Conservation (phyloP, 2,888 invertebrate species). For the Drosophila demipolita region DNA sequence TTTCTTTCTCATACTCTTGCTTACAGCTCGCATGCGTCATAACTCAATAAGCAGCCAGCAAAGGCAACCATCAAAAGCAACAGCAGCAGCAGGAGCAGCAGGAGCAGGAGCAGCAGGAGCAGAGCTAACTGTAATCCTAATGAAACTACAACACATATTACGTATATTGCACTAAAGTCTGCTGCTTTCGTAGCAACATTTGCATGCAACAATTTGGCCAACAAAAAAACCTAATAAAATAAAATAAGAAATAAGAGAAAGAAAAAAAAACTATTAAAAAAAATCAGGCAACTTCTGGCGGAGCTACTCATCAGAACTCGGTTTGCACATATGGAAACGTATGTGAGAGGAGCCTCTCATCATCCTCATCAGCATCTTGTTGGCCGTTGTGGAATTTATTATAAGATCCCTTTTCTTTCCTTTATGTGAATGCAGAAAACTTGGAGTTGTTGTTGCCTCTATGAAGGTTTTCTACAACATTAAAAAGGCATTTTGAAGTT, state of each 20-base stretch:
- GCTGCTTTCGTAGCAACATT: slow-evolving; percentile 59
- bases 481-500: slow-evolving; percentile 77
- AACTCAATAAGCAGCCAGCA: slow-evolving; percentile 72
- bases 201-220: slow-evolving; percentile 77
- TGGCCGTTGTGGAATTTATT: slow-evolving; percentile 76
- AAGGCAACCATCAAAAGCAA: slow-evolving; percentile 37
- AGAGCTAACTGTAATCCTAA: slow-evolving; percentile 78
- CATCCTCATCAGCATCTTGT: slow-evolving; percentile 70
- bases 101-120: slow-evolving; percentile 33
- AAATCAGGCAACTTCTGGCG: slow-evolving; percentile 46
- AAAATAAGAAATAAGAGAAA: slow-evolving; percentile 10
- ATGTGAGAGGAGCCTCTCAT: slow-evolving; percentile 51
- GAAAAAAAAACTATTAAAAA: slow-evolving; percentile 33
- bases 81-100: slow-evolving; percentile 27
- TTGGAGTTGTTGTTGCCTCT: slow-evolving; percentile 36
- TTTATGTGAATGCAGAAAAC: slow-evolving; percentile 68
- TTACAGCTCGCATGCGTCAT: slow-evolving; percentile 76
- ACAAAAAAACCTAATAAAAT: slow-evolving; percentile 20
- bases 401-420: slow-evolving; percentile 76
- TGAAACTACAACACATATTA: slow-evolving; percentile 78
- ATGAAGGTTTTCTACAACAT: slow-evolving; percentile 73
- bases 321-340: slow-evolving; percentile 50
- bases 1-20: slow-evolving; percentile 60
- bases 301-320: slow-evolving; percentile 36
- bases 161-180: slow-evolving; percentile 46